A percentile compares a stretch with the other conserved stretches of the same genome.
phyloP scores from a whole-genome alignment of 2,113 vertebrate genomes.

The Scopus umbretta region DNA sequence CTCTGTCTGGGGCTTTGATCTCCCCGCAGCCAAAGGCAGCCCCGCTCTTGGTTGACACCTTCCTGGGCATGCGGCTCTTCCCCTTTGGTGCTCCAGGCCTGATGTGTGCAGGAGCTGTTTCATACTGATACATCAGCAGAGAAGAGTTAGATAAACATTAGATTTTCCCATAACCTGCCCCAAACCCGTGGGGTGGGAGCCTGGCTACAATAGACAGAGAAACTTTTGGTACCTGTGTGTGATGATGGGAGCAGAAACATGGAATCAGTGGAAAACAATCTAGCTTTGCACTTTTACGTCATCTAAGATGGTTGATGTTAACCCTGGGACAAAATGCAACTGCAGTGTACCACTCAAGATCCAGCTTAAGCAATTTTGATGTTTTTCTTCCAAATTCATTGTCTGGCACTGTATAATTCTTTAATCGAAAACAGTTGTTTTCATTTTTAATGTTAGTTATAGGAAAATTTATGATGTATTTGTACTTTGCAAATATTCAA shows the following conservation, averaged over 20 bases:
- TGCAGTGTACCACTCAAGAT: neutral
- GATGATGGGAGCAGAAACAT: neutral
- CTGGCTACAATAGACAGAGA: neutral
- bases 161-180: neutral
- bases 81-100: neutral
- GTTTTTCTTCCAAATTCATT: constrained; percentile 10
- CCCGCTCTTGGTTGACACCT: neutral
- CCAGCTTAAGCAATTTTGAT: neutral
- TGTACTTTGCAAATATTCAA: constrained; percentile 30
- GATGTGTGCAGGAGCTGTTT: neutral
- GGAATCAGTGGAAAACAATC: neutral
- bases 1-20: neutral
- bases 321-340: neutral
- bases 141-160: neutral
- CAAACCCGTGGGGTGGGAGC: neutral
- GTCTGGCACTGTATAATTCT: neutral
- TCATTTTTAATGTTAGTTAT: constrained; percentile 6
- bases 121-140: neutral
- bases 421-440: constrained; percentile 54
- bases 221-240: neutral
- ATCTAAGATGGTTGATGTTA: neutral
- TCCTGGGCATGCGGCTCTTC: accelerated
- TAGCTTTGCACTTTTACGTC: neutral
- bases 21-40: neutral
- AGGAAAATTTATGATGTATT: constrained; percentile 18